A percentile compares a stretch with the other conserved stretches of the same genome.
phyloP scores from a whole-genome alignment of 2,113 vertebrate genomes.

The Bungarus multicinctus region DNA sequence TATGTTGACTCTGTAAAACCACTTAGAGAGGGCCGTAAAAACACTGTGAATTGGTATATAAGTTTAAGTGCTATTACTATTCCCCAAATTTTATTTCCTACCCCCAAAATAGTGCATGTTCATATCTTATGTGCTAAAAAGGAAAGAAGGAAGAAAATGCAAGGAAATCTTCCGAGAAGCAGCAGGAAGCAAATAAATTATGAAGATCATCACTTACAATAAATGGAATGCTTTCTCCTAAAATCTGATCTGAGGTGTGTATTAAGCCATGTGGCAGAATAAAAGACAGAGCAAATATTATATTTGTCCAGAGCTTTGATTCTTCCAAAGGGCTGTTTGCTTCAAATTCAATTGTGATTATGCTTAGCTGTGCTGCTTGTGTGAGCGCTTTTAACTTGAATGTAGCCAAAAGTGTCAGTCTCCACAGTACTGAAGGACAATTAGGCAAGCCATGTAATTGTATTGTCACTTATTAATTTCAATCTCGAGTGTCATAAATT shows the following conservation, averaged over 20 bases:
- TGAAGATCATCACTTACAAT: conserved; percentile 20
- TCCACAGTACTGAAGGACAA: conserved; percentile 70
- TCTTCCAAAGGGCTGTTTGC: conserved; percentile 38
- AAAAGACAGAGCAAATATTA: conserved; percentile 25
- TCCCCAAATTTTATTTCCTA: neutral
- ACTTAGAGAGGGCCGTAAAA: neutral
- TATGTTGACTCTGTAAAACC: neutral
- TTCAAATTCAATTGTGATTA: conserved; percentile 57
- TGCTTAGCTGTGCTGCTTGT: conserved; percentile 59
- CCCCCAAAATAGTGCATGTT: neutral
- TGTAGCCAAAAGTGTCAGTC: conserved; percentile 64
- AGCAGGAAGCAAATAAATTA: neutral
- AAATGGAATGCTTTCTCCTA: conserved; percentile 8
- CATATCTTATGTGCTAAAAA: neutral
- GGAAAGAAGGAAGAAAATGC: neutral
- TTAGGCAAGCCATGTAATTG: conserved; percentile 76
- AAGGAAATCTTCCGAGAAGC: neutral
- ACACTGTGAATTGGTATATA: neutral
- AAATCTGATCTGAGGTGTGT: neutral
- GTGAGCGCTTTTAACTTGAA: conserved; percentile 63
- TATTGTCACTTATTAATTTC: conserved; percentile 79
- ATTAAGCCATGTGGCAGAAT: conserved; percentile 38
- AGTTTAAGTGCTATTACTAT: neutral
- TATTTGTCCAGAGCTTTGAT: conserved; percentile 13
- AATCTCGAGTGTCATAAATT: conserved; percentile 75